phyloP scores from a whole-genome alignment of 2,888 invertebrate species.

The Agriopis aurantiaria region DNA sequence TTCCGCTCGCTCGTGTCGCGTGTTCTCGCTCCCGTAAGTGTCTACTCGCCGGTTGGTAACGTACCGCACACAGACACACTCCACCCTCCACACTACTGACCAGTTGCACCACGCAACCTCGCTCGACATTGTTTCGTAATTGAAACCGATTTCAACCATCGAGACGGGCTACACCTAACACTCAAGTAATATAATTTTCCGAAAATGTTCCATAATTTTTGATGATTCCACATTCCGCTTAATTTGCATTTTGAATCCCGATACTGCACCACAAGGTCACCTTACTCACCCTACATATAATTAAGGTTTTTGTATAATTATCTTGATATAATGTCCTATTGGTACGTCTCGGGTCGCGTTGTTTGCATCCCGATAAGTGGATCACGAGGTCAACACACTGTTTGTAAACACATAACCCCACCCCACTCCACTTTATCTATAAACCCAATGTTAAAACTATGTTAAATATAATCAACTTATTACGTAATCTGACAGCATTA shows the following conservation, averaged over 20 bases:
- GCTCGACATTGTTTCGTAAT: constrained; percentile 59
- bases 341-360: not conserved
- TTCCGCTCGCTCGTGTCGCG: constrained; percentile 67
- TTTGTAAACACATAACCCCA: constrained; percentile 12
- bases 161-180: constrained; percentile 41
- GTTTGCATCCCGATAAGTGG: not conserved
- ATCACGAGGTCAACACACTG: constrained; percentile 10
- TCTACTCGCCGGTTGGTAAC: constrained; percentile 60
- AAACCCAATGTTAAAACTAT: not conserved
- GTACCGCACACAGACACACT: constrained; percentile 57
- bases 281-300: not conserved
- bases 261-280: not conserved
- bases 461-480: constrained; percentile 3
- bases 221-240: not conserved
- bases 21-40: constrained; percentile 59
- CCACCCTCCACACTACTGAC: constrained; percentile 45
- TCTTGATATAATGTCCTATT: not conserved
- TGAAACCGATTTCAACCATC: constrained; percentile 58
- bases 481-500: not conserved
- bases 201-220: not conserved
- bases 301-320: not conserved
- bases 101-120: constrained; percentile 55
- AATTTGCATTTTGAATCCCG: not conserved
- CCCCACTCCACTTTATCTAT: not conserved
- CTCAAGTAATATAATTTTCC: constrained; percentile 7